phyloP scores from a whole-genome alignment of 2,888 invertebrate genomes.

The Eupithecia insigniata region DNA sequence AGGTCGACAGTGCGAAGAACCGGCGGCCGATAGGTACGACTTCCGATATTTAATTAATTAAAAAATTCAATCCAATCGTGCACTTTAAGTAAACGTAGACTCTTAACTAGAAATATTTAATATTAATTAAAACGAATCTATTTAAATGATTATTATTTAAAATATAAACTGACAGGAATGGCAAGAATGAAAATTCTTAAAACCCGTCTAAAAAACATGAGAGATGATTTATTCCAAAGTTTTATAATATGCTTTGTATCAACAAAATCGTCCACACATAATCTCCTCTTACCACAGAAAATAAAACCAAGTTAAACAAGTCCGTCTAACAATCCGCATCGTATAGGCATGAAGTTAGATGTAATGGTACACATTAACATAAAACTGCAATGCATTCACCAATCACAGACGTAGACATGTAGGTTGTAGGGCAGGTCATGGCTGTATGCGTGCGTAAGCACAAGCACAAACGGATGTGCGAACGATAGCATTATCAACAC shows the following conservation, averaged over 20 bases:
- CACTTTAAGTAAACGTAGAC: not conserved
- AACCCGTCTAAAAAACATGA: not conserved
- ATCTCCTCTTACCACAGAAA: not conserved
- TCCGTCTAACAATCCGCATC: slow-evolving; percentile 19
- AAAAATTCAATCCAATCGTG: not conserved
- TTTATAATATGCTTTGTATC: not conserved
- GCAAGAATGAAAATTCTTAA: not conserved
- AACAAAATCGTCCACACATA: not conserved
- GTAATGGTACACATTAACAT: slow-evolving; percentile 55
- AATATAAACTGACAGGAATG: not conserved
- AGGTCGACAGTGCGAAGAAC: slow-evolving; percentile 68
- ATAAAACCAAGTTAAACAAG: not conserved
- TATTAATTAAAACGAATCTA: not conserved
- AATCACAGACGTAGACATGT: slow-evolving; percentile 69
- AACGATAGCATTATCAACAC: slow-evolving; percentile 73
- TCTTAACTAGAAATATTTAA: not conserved
- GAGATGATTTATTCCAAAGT: not conserved
- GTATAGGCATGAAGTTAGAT: slow-evolving; percentile 36
- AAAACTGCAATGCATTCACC: slow-evolving; percentile 64
- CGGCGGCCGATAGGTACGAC: slow-evolving; percentile 50
- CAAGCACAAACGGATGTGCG: slow-evolving; percentile 78
- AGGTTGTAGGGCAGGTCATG: slow-evolving; percentile 82
- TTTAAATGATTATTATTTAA: not conserved
- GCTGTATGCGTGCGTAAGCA: slow-evolving; percentile 78
- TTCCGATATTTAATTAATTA: slow-evolving; percentile 53